These are phyloP conservation scores for Amblyjoppa proteus DNA, from an alignment of 2,888 invertebrate genomes.

Conservation along the genomic window DNA sequence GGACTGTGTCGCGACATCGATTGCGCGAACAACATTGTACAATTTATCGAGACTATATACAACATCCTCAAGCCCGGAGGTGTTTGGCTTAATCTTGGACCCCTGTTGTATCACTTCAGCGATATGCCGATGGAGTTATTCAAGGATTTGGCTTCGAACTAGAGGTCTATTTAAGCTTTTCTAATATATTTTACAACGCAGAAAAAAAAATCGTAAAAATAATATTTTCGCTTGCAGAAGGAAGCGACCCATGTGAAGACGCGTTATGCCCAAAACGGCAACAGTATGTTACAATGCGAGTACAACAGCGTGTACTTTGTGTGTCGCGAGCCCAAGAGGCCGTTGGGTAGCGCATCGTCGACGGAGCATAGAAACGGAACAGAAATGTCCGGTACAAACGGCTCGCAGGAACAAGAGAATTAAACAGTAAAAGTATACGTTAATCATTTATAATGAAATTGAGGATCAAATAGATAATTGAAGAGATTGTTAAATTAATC, in stretches of 20 bases:
- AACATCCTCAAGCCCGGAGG: conserved; percentile 96
- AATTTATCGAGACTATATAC: conserved; percentile 97
- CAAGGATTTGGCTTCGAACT: conserved; percentile 93
- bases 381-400: conserved; percentile 75
- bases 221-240: conserved; percentile 86
- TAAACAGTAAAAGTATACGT: conserved; percentile 33
- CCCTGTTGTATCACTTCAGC: conserved; percentile 95
- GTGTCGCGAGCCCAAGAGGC: conserved; percentile 90
- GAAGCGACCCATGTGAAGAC: conserved; percentile 92
- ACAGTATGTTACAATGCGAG: conserved; percentile 96
- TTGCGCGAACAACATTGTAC: conserved; percentile 98
- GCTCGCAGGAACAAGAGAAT: conserved; percentile 78
- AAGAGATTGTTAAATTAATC: conserved; percentile 18
- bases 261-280: conserved; percentile 96
- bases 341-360: conserved; percentile 68
- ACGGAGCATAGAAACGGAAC: conserved; percentile 77
- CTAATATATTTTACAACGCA: not conserved
- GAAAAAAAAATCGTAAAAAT: conserved; percentile 4
- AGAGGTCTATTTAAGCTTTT: conserved; percentile 86
- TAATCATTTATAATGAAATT: conserved; percentile 15
- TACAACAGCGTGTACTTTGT: conserved; percentile 97
- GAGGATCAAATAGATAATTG: conserved; percentile 63
- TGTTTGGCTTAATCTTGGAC: conserved; percentile 96
- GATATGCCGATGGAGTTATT: conserved; percentile 95
- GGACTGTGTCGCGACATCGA: conserved; percentile 98